These are phyloP conservation scores for Furcula furcula DNA, from an alignment of 2,888 invertebrate genomes.

Conservation along the genomic window DNA sequence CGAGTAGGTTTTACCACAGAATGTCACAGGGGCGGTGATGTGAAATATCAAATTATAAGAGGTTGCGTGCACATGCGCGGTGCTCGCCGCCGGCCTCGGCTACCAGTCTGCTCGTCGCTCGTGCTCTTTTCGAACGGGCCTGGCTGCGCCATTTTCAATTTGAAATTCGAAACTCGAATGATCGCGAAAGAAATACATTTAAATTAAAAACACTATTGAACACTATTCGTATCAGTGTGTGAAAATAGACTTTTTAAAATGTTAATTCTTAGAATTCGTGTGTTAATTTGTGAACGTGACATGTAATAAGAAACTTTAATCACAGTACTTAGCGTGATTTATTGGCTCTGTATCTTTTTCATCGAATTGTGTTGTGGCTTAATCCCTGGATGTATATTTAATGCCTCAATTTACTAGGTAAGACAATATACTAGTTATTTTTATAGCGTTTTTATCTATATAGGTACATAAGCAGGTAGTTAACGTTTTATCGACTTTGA, in stretches of 20 bases:
- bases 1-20: slow-evolving; percentile 71
- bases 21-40: slow-evolving; percentile 74
- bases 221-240: slow-evolving; percentile 17
- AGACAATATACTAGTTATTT: slow-evolving; percentile 12
- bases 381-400: slow-evolving; percentile 39
- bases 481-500: too few species aligned
- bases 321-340: slow-evolving; percentile 31
- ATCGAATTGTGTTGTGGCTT: slow-evolving; percentile 42
- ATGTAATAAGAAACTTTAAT: slow-evolving; percentile 33
- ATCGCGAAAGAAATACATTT: slow-evolving; percentile 36
- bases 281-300: slow-evolving; percentile 33
- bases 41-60: slow-evolving; percentile 78
- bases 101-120: slow-evolving; percentile 67
- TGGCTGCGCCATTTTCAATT: slow-evolving; percentile 48
- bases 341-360: slow-evolving; percentile 30
- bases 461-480: too few species aligned
- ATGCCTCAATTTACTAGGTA: slow-evolving; percentile 32
- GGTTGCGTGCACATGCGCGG: slow-evolving; percentile 68
- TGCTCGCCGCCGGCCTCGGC: slow-evolving; percentile 39
- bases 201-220: slow-evolving; percentile 34
- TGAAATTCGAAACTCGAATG: slow-evolving; percentile 51
- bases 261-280: slow-evolving; percentile 12
- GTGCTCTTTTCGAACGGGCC: slow-evolving; percentile 54
- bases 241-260: slow-evolving; percentile 10
- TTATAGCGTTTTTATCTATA: background rate